phyloP scores from a whole-genome alignment of 1,140 invertebrate species.

The Nomia melanderi region DNA sequence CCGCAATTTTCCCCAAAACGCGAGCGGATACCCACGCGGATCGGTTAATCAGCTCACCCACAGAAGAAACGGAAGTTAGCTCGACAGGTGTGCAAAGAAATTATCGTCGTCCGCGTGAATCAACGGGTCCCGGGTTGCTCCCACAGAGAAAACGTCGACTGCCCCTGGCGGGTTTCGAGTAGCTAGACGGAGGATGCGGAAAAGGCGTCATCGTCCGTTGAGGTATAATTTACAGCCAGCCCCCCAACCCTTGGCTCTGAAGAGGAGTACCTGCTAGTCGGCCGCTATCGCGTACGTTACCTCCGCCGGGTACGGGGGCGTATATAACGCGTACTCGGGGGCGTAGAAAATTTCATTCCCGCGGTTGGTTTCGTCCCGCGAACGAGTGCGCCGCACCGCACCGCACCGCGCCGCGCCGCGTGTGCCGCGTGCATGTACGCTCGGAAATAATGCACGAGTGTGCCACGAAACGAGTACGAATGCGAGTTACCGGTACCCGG shows the following conservation, averaged over 20 bases:
- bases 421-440: conserved; percentile 38
- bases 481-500: conserved; percentile 70
- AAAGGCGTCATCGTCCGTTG: conserved; percentile 49
- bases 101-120: not conserved
- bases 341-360: conserved; percentile 73
- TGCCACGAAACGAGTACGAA: conserved; percentile 64
- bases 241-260: conserved; percentile 45
- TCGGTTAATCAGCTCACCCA: not conserved
- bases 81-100: not conserved
- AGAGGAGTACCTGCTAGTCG: conserved; percentile 29
- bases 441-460: conserved; percentile 54
- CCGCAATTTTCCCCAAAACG: no score
- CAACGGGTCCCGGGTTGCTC: not conserved
- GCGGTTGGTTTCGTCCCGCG: conserved; percentile 66
- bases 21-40: no score
- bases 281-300: conserved; percentile 32
- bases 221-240: conserved; percentile 52
- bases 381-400: conserved; percentile 33
- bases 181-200: conserved; percentile 26
- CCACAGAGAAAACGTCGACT: not conserved
- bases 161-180: conserved; percentile 31
- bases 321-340: conserved; percentile 39
- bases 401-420: not conserved
- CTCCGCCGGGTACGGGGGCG: conserved; percentile 5
- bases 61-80: not conserved